These are phyloP conservation scores for Perdita meconis DNA, from an alignment of 2,888 invertebrate species.

Conservation along the genomic window DNA sequence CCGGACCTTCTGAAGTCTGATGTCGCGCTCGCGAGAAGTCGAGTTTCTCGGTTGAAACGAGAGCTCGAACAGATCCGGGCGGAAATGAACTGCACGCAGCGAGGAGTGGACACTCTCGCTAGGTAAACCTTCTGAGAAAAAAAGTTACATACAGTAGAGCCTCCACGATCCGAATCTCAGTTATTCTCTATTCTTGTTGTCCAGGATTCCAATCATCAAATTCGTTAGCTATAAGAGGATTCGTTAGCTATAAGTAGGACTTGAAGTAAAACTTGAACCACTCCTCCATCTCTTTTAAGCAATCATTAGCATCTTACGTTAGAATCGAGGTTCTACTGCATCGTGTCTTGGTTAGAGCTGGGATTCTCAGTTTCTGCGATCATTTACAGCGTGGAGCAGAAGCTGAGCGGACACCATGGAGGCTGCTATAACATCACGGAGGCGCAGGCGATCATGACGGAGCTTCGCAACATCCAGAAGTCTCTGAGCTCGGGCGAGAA, in stretches of 20 bases:
- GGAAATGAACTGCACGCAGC: conserved; percentile 95
- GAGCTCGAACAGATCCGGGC: conserved; percentile 96
- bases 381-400: conserved; percentile 92
- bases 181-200: no score
- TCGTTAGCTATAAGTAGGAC: no score
- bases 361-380: background rate
- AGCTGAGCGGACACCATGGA: conserved; percentile 92
- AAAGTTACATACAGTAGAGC: no score
- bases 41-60: conserved; percentile 94
- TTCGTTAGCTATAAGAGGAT: no score
- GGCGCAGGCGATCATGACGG: conserved; percentile 97
- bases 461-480: conserved; percentile 96
- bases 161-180: no score
- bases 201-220: no score
- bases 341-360: background rate
- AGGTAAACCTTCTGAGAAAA: conserved; percentile 90
- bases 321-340: no score
- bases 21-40: conserved; percentile 94
- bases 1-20: conserved; percentile 97
- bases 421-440: conserved; percentile 96
- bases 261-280: no score
- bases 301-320: no score
- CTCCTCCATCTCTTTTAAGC: no score
- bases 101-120: conserved; percentile 95
- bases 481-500: conserved; percentile 96